Percentiles rank a stretch among this genome's conserved stretches.
phyloP scores from a whole-genome alignment of 2,797 vertebrate genomes.

The Epinephelus awoara region DNA sequence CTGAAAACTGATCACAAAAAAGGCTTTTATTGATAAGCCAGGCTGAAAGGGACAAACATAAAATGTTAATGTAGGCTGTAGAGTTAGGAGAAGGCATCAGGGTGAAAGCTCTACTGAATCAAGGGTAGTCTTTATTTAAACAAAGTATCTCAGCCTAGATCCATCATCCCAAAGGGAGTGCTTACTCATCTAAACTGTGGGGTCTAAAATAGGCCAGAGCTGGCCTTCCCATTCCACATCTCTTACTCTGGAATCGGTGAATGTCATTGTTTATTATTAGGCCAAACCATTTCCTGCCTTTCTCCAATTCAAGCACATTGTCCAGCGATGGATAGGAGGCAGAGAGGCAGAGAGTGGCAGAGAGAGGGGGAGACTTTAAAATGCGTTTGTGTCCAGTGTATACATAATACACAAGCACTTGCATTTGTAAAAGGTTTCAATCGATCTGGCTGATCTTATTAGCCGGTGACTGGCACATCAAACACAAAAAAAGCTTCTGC shows the following conservation, averaged over 20 bases:
- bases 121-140: slow-evolving; percentile 64
- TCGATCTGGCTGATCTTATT: slow-evolving; percentile 80
- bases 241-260: slow-evolving; percentile 64
- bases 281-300: slow-evolving; percentile 82
- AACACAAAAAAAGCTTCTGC: slow-evolving; percentile 57
- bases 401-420: slow-evolving; percentile 68
- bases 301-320: slow-evolving; percentile 76
- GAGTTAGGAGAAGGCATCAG: slow-evolving; percentile 5
- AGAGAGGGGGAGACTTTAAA: slow-evolving; percentile 46
- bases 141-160: slow-evolving; percentile 51
- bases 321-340: slow-evolving; percentile 48
- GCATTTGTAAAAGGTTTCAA: slow-evolving; percentile 79
- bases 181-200: slow-evolving; percentile 76
- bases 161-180: slow-evolving; percentile 67
- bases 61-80: slow-evolving; percentile 7
- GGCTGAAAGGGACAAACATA: slow-evolving; percentile 17
- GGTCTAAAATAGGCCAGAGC: slow-evolving; percentile 74
- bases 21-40: slow-evolving; percentile 17
- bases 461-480: slow-evolving; percentile 76
- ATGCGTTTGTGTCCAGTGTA: slow-evolving; percentile 61
- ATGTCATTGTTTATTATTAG: slow-evolving; percentile 86
- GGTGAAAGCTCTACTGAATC: slow-evolving; percentile 43
- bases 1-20: not conserved
- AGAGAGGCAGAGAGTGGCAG: slow-evolving; percentile 24
- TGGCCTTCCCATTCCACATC: slow-evolving; percentile 73